Base-by-base conservation (phyloP, 2,888 invertebrate species). In the Clivina fossor region DNA sequence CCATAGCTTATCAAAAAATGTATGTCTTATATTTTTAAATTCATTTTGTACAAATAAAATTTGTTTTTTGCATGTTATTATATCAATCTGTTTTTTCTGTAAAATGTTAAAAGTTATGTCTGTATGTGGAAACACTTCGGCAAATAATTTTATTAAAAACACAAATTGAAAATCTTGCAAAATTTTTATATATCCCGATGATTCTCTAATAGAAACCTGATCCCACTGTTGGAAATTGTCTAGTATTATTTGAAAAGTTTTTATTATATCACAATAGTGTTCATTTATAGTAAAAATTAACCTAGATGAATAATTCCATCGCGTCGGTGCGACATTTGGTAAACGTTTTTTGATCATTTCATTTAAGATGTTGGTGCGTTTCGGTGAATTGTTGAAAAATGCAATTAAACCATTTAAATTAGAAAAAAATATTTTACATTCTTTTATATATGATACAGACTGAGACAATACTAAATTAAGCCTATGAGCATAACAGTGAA, bases 401-500 rank as follows among this genome's bases (percentile, higher is more conserved):
- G 15, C 32, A 37, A n/a, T 11, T 30, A 43, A 9, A 8, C 43
- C 43, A 43, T 43, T 43, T 4, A 43, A 13, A 4, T 22, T 43
- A 26, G 24, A 3, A 13, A 43, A 43, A 5, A 43, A 24, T 43
- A 43, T 15, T 43, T 43, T 43, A 26, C 43, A 43, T 24, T 43
- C 43, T 43, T 43, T 43, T 3, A 43, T 43, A 24, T n/a, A 24
- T 43, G 43, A 43, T 11, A 8, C 3, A 3, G 43, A 3, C 13
- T 43, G 43, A 11, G 43, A 11, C 33, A 53, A 54, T 58, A 37
- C 47, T 43, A 11, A 44, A 56, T 47, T 56, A 33, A 15, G 33
- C 30, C 58, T 59, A 51, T 62, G 60, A 3, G 58, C 54, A 47
- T 60, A 60, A 51, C 62, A 62, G 35, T 63, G 63, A 5, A 61